Base-by-base conservation (phyloP, 2,888 invertebrate genomes). In the Nomada ruficornis region DNA sequence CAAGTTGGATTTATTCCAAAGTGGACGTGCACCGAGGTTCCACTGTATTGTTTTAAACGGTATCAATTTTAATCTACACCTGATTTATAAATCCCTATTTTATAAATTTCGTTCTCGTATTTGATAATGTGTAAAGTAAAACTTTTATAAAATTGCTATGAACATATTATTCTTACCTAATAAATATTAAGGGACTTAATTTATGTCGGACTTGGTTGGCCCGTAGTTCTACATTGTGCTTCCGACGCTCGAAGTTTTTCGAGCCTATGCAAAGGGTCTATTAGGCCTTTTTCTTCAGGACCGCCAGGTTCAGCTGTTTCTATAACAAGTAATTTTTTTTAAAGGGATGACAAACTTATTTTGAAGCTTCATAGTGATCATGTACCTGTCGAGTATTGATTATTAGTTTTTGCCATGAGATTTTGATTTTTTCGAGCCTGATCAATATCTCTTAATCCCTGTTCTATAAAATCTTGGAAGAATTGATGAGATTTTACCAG, bases 391-490 rank as follows among this genome's bases (percentile, higher is more conserved):
- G 85, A 84, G 59, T 91, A 91, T 72, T 93, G 91, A 80, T 91
- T 92, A 79, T 91, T 92, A 52, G 85, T 76, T 76, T 89, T 90
- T 7, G 90, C 83, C 65, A 90, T 89, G 67, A 90, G 89, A 75
- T 90, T 93, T 83, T 93, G 93, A 90, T 88, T 93, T 80, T 92
- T 93, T 78, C 94, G 91, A 55, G 91, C 90, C 78, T 91, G 91
- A 85, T 95, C 95, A 50, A 97, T 96, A 71, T 95, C 95, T 85
- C 95, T 95, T 81, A 98, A 94, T 0, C 97, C 97, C 68, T 96
- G 95, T 93, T 97, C 96, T 86, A 98, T 97, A 92, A 97, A 98
- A 91, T 97, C 97, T 92, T 98, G 97, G 95, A 98, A 98, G 94
- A 97, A 97, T 92, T 96, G 96, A 68, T 97, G 97, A 0, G 97